Evolutionary conservation across 2,888 invertebrate genomes (phyloP).

Genomic region (Drosophila recens): DNA sequence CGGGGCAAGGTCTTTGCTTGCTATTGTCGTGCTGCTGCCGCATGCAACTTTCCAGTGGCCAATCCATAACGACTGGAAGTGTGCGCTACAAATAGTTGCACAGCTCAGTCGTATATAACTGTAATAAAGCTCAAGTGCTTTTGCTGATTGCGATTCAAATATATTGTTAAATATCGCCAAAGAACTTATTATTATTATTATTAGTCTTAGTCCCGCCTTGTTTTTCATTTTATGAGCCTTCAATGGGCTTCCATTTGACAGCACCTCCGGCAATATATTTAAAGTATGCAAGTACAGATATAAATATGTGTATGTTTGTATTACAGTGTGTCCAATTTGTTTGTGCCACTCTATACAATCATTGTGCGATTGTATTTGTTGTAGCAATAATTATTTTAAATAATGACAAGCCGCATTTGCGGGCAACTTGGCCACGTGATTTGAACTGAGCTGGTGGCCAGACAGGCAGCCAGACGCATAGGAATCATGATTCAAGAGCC

Average conservation of each 20-base stretch:
- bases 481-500: slow-evolving; percentile 2
- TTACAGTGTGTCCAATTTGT: slow-evolving; percentile 5
- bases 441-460: not conserved
- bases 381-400: slow-evolving; percentile 25
- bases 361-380: not conserved
- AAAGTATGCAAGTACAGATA: slow-evolving; percentile 7
- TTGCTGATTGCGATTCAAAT: slow-evolving; percentile 34
- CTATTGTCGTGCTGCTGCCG: slow-evolving; percentile 9
- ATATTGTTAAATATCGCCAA: slow-evolving; percentile 25
- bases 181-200: slow-evolving; percentile 13
- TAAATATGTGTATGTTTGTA: not conserved
- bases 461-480: slow-evolving; percentile 11
- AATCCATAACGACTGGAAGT: slow-evolving; percentile 7
- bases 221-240: slow-evolving; percentile 11
- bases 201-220: slow-evolving; percentile 6
- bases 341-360: slow-evolving; percentile 5
- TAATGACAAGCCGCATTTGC: slow-evolving; percentile 16
- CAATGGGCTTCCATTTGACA: slow-evolving; percentile 9
- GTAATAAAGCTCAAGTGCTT: slow-evolving; percentile 39
- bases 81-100: slow-evolving; percentile 15
- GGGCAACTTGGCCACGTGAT: slow-evolving; percentile 40
- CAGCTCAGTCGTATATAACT: slow-evolving; percentile 15
- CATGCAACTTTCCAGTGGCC: slow-evolving; percentile 13
- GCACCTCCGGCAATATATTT: slow-evolving; percentile 41
- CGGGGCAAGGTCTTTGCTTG: slow-evolving; percentile 23